phyloP scores from a whole-genome alignment of 2,888 invertebrate genomes.

The Caenorhabditis uteleia region DNA sequence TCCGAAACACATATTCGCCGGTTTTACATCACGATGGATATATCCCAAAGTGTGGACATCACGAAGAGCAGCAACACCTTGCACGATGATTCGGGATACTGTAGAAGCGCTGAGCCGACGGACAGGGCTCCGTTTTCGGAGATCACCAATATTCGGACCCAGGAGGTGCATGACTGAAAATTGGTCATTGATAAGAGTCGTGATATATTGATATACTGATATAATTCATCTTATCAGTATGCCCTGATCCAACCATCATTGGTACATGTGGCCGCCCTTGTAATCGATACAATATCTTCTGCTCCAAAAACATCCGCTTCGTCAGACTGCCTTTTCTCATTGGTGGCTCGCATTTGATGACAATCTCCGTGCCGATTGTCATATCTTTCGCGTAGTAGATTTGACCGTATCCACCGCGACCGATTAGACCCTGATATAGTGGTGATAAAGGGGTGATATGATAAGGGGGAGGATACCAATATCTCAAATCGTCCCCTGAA shows the following conservation, averaged over 20 bases:
- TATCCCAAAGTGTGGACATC: conserved; percentile 57
- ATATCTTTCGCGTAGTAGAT: conserved; percentile 51
- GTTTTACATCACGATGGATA: conserved; percentile 61
- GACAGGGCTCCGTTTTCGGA: conserved; percentile 49
- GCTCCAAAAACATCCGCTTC: conserved; percentile 55
- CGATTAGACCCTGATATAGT: conserved; percentile 43
- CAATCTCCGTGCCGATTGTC: conserved; percentile 30
- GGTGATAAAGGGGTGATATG: not conserved
- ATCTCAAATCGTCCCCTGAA: conserved; percentile 38
- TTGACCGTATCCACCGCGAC: conserved; percentile 55
- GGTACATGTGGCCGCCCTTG: conserved; percentile 48
- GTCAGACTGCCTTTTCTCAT: conserved; percentile 34
- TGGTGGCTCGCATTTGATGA: conserved; percentile 52
- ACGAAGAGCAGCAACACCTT: conserved; percentile 56
- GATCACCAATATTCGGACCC: conserved; percentile 53
- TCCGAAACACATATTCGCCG: conserved; percentile 59
- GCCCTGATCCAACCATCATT: conserved; percentile 34
- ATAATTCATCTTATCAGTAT: conserved; percentile 37
- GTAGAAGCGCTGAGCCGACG: conserved; percentile 45
- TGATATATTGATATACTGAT: conserved; percentile 2
- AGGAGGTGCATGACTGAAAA: conserved; percentile 54
- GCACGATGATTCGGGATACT: conserved; percentile 43
- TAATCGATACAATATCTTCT: conserved; percentile 44
- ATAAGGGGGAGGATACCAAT: not conserved
- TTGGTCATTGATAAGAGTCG: not conserved